These are phyloP conservation scores for Ommatoiulus sabulosus DNA, from an alignment of 2,888 invertebrate genomes.

Conservation along the genomic window DNA sequence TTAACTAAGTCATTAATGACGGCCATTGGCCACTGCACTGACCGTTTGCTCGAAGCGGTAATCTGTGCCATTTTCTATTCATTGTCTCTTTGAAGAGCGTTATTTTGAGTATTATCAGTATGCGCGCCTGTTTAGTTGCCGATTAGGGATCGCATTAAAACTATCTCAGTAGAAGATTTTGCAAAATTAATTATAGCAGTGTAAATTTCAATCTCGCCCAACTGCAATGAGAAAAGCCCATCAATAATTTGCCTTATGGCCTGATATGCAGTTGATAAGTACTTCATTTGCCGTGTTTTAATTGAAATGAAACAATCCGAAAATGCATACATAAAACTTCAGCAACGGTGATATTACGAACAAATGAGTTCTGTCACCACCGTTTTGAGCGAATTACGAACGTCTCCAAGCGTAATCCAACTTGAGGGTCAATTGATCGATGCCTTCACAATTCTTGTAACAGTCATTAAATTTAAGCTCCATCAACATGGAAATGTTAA, in stretches of 20 bases:
- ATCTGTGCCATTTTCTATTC: slow-evolving; percentile 10
- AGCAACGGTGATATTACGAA: neutral
- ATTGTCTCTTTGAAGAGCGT: neutral
- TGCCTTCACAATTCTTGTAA: no score
- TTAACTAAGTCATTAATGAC: slow-evolving; percentile 1
- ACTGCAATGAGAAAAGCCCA: neutral
- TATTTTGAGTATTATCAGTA: slow-evolving; percentile 23
- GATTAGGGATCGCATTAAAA: slow-evolving; percentile 30
- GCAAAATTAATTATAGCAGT: slow-evolving; percentile 4
- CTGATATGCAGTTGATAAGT: neutral
- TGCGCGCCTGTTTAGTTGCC: neutral
- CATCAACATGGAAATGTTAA: neutral
- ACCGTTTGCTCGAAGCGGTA: neutral
- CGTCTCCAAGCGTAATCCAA: neutral
- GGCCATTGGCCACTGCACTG: slow-evolving; percentile 8
- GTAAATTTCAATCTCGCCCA: neutral
- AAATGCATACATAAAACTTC: neutral
- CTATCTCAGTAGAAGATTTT: neutral
- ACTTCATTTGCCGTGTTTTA: neutral
- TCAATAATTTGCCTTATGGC: neutral
- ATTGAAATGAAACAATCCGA: slow-evolving; percentile 1
- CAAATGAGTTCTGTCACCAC: neutral
- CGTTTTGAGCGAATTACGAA: neutral
- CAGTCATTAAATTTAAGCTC: neutral
- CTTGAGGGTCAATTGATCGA: neutral